phyloP scores from a whole-genome alignment of 2,797 vertebrate genomes.

The Spondyliosoma cantharus region DNA sequence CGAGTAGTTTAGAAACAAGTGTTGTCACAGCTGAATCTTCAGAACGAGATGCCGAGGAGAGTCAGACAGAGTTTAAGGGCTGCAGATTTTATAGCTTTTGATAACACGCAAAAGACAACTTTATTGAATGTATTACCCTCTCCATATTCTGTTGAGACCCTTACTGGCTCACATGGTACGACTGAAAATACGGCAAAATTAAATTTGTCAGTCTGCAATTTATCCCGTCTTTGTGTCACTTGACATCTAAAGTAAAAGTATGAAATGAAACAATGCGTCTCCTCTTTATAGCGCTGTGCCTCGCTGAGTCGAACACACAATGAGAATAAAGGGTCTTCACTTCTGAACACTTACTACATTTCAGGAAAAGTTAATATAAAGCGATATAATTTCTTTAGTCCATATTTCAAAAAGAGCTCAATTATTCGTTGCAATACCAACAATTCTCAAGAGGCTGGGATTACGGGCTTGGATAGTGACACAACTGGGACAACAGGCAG shows the following conservation, averaged over 20 bases:
- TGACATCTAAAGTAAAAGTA: conserved; percentile 44
- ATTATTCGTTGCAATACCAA: conserved; percentile 30
- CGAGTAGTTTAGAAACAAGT: conserved; percentile 43
- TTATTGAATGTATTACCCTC: conserved; percentile 52
- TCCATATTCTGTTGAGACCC: conserved; percentile 42
- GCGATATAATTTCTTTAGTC: conserved; percentile 9
- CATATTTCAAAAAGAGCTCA: conserved; percentile 24
- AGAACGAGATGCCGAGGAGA: conserved; percentile 35
- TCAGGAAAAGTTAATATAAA: conserved; percentile 20
- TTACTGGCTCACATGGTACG: conserved; percentile 23
- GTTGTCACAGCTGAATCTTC: conserved; percentile 62
- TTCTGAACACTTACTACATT: conserved; percentile 31
- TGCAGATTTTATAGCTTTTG: conserved; percentile 53
- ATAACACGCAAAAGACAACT: conserved; percentile 55
- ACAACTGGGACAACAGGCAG: conserved; percentile 19
- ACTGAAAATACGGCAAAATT: conserved; percentile 49
- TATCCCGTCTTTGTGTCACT: conserved; percentile 38
- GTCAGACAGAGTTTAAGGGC: conserved; percentile 30
- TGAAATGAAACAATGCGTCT: conserved; percentile 49
- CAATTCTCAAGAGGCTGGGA: conserved; percentile 14
- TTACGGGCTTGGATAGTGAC: background rate
- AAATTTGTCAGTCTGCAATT: conserved; percentile 49
- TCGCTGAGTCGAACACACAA: conserved; percentile 1
- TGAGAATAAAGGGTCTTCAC: conserved; percentile 47
- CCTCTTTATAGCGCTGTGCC: background rate